Evolutionary conservation across 2,797 vertebrate genomes (phyloP).

Genomic region (Xiphorhynchus erythropygius): DNA sequence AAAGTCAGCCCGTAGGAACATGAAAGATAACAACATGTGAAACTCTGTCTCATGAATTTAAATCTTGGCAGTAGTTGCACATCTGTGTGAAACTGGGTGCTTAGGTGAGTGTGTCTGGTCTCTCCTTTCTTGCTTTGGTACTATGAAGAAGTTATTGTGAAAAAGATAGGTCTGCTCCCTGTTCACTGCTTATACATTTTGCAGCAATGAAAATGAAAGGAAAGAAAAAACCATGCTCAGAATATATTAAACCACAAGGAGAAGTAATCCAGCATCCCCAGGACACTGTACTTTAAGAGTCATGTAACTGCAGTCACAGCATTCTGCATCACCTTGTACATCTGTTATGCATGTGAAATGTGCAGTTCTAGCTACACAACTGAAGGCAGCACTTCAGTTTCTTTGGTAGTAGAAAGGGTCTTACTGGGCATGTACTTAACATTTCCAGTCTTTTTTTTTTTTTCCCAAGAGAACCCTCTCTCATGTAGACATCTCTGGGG

Average conservation of each 20-base stretch:
- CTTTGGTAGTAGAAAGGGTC: neutral
- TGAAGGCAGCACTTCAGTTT: neutral
- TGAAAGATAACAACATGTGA: neutral
- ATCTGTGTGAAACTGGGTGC: neutral
- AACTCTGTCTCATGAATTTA: neutral
- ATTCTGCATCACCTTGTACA: neutral
- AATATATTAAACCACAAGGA: neutral
- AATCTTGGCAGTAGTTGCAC: neutral
- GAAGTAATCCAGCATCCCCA: neutral
- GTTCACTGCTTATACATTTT: neutral
- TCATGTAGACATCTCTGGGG: neutral
- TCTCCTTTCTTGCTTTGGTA: neutral
- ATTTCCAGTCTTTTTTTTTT: neutral
- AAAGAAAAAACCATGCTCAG: neutral
- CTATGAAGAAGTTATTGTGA: neutral
- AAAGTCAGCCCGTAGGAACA: neutral
- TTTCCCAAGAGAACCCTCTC: fast-evolving
- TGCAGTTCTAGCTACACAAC: neutral
- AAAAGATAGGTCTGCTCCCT: neutral
- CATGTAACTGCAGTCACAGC: neutral
- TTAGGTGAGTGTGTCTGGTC: neutral
- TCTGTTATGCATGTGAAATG: neutral
- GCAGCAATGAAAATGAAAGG: neutral
- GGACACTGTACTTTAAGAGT: neutral
- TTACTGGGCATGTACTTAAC: neutral